phyloP scores from a whole-genome alignment of 2,888 invertebrate genomes.

The Meandrusa payeni region DNA sequence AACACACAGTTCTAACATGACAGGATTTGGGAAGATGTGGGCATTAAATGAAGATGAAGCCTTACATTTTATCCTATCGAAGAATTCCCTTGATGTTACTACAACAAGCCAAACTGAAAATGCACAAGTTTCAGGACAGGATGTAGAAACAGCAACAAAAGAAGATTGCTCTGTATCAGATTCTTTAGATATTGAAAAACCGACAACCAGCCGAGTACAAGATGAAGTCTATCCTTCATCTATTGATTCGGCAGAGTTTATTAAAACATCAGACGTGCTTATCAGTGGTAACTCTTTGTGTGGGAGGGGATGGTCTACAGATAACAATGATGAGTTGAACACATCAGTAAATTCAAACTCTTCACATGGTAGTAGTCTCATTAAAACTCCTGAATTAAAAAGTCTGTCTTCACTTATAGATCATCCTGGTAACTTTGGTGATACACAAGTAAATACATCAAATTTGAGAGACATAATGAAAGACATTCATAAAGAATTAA shows the following conservation, averaged over 20 bases:
- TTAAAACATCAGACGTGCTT: slow-evolving; percentile 50
- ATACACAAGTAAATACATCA: slow-evolving; percentile 52
- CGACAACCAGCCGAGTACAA: slow-evolving; percentile 49
- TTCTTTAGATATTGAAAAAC: slow-evolving; percentile 45
- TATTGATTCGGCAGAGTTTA: slow-evolving; percentile 55
- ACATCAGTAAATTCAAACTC: slow-evolving; percentile 73
- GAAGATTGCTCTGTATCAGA: slow-evolving; percentile 25
- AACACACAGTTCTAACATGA: slow-evolving; percentile 51
- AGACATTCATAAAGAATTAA: slow-evolving; percentile 66
- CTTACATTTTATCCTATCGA: slow-evolving; percentile 84
- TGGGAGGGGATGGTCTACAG: slow-evolving; percentile 84
- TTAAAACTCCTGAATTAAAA: slow-evolving; percentile 74
- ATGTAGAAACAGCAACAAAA: slow-evolving; percentile 28
- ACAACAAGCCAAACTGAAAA: slow-evolving; percentile 30
- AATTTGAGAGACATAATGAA: slow-evolving; percentile 83
- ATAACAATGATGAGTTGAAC: slow-evolving; percentile 78
- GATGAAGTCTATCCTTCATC: slow-evolving; percentile 47
- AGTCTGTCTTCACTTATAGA: slow-evolving; percentile 70
- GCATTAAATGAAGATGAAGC: slow-evolving; percentile 86
- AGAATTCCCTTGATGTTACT: slow-evolving; percentile 54
- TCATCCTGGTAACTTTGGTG: slow-evolving; percentile 55
- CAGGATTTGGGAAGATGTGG: slow-evolving; percentile 71
- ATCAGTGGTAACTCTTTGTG: slow-evolving; percentile 84
- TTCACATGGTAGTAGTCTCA: slow-evolving; percentile 72
- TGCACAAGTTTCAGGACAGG: slow-evolving; percentile 32